Base-by-base conservation (phyloP, 2,113 vertebrate species). In the Procapra przewalskii region DNA sequence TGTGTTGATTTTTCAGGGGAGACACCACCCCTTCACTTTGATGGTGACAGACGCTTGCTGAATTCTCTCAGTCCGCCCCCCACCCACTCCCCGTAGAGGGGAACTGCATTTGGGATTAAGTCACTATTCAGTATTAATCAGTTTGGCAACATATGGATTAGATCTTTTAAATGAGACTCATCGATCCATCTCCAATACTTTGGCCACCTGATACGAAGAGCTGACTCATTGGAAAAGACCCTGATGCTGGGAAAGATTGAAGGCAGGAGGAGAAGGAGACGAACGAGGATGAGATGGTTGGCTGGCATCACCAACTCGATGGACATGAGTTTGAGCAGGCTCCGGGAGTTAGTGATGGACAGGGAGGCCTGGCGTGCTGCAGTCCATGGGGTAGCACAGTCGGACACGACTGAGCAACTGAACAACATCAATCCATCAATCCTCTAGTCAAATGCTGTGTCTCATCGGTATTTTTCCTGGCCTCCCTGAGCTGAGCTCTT, bases 1-100 rank as follows among this genome's bases (percentile, higher is more conserved):
- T 5, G 0, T 15, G 40, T 3, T 16, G 17, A 33, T 17, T 33
- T 93, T 10, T 10, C 12, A 2, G 12, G 60, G 60, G 0, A 7
- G 52, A 57, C 10, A 3, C 50, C 31, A 12, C 13, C 57, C 9
- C 43, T 19, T 33, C 27, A 31, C 31, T 15, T n/a, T 43, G 0
- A 7, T 0, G 1, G 0, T 0, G 43, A 11, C 16, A 54, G 82
- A n/a, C 0, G 0, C 0, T 7, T 4, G 0, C 3, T 6, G 71
- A 16, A 7, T 55, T 25, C 71, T 48, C 67, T 25, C 23, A 1
- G 23, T 2, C 1, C 15, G 50, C 52, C 2, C 25, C 25, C 12
- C 5, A 3, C 59, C 0, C 5, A 33, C 64, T 3, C 45, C n/a
- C 27, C 52, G 0, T 0, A 4, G 0, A 4, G 29, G 9, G 45